phyloP scores from a whole-genome alignment of 2,797 vertebrate genomes.

The Neosilurus mollespiculum region DNA sequence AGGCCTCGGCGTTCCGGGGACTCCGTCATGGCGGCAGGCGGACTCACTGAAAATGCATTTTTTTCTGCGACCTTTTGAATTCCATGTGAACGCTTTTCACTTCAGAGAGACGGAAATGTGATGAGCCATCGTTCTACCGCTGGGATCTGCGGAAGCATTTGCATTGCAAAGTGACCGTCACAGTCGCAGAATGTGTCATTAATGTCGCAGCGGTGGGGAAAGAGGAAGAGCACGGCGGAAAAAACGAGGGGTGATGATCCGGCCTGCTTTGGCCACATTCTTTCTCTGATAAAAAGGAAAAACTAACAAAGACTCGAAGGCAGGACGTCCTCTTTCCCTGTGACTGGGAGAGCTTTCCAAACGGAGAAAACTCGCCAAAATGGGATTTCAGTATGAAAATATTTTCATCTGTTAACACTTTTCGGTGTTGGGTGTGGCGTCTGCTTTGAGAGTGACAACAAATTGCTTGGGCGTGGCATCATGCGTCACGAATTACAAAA shows the following conservation, averaged over 20 bases:
- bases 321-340: neutral
- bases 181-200: slow-evolving; percentile 6
- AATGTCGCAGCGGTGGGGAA: neutral
- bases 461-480: slow-evolving; percentile 46
- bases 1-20: neutral
- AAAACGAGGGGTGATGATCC: neutral
- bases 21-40: neutral
- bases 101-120: neutral
- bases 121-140: neutral
- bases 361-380: neutral
- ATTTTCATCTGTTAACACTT: slow-evolving; percentile 36
- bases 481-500: slow-evolving; percentile 15
- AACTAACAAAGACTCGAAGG: neutral
- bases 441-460: slow-evolving; percentile 35
- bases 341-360: neutral
- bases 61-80: neutral
- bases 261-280: slow-evolving; percentile 1
- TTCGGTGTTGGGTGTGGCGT: slow-evolving; percentile 39
- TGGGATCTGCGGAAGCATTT: slow-evolving; percentile 4
- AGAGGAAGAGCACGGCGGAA: neutral
- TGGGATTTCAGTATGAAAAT: slow-evolving; percentile 34
- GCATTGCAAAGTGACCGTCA: slow-evolving; percentile 12
- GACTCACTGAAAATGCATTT: neutral
- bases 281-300: neutral
- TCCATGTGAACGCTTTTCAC: neutral